Evolutionary conservation across 2,113 vertebrate species (phyloP).

Genomic region (Etia nguti): DNA sequence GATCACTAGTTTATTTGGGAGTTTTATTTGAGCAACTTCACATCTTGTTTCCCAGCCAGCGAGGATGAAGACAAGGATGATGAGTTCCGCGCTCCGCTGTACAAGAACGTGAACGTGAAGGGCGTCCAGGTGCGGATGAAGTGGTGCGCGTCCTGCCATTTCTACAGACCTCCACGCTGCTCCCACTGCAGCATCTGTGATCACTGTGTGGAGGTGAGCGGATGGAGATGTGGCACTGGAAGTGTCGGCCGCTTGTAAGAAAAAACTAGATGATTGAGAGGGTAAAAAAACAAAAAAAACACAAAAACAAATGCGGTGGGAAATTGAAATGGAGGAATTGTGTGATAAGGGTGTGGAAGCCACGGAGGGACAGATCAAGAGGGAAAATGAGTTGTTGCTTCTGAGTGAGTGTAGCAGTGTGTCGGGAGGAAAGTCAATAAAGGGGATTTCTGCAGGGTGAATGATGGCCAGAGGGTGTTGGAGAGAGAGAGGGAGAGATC

Average conservation of each 20-base stretch:
- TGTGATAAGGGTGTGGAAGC: not conserved
- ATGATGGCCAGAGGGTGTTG: conserved; percentile 29
- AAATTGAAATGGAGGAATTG: not conserved
- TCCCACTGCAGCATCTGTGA: conserved; percentile 97
- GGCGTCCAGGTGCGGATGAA: conserved; percentile 97
- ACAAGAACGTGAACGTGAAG: conserved; percentile 94
- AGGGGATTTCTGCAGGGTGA: conserved; percentile 35
- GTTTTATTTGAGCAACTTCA: not conserved
- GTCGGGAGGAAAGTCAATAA: conserved; percentile 21
- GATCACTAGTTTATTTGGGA: not conserved
- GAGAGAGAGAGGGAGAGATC: conserved; percentile 27
- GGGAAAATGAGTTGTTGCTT: not conserved
- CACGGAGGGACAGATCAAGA: not conserved
- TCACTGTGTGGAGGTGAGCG: conserved; percentile 93
- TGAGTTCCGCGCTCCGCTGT: conserved; percentile 84
- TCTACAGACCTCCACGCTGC: conserved; percentile 92
- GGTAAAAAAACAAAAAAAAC: not conserved
- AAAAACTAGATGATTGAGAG: not conserved
- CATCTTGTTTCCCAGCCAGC: conserved; percentile 71
- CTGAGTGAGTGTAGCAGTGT: not conserved
- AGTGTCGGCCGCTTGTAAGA: not conserved
- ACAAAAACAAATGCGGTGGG: not conserved
- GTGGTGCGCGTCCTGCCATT: conserved; percentile 94
- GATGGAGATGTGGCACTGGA: too few relatives aligned
- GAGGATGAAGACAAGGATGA: conserved; percentile 92